Base-by-base conservation (phyloP, 2,113 vertebrate genomes). In the Motacilla alba region DNA sequence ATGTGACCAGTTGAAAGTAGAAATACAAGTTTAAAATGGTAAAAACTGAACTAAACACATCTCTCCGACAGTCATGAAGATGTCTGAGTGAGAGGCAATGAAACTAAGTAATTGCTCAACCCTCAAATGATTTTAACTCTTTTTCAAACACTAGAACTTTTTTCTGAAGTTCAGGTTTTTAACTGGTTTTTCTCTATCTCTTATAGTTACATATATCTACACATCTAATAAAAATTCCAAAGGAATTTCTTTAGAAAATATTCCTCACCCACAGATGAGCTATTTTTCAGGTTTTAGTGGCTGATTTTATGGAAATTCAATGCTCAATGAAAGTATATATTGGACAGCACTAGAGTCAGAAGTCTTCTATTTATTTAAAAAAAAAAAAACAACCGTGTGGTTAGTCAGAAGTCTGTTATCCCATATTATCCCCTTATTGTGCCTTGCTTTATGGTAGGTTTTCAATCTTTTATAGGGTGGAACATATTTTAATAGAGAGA, bases 401-500 rank as follows among this genome's bases (percentile, higher is more conserved):
- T 86, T 86, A 90, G 78, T 80, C 14, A 10, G 35, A 89, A 88
- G 76, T 58, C 68, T n/a, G 30, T 74, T 87, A 70, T 56, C 13
- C 73, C 35, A 44, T 67, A 74, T 72, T 50, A 62, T 78, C 30
- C 18, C 23, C 3, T 9, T 56, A 28, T 83, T 83, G 18, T 88
- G 26, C 58, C 64, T 55, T 78, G 11, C 11, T 86, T 92, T 94
- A 83, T 86, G 31, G 33, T 80, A 70, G 27, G 21, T 70, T 93
- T 90, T 92, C 47, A 81, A 16, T 58, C 27, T 60, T 90, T 89
- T 55, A 83, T 56, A 75, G 8, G 55, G 37, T 47, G 55, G 82
- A 93, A 46, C 44, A 47, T 86, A 92, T 83, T 94, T 95, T 95
- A 89, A 89, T 75, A 72, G 47, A 87, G 28, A 82, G 30, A 62